phyloP scores from a whole-genome alignment of 1,140 invertebrate genomes.

The Plectrocnemia conspersa region DNA sequence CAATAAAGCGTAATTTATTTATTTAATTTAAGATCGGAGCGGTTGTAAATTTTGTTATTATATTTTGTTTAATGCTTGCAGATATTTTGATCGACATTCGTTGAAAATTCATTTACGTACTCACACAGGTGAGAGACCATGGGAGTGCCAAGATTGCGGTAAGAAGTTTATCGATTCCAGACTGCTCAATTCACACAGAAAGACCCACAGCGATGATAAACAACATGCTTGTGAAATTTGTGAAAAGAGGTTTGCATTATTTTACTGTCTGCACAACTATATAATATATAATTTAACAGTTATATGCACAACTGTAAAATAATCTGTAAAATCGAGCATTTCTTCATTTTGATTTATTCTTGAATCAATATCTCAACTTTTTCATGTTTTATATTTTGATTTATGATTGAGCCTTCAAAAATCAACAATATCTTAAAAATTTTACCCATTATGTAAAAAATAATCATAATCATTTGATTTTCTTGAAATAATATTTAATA shows the following conservation, averaged over 20 bases:
- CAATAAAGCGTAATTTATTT: slow-evolving; percentile 40
- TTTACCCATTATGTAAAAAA: too few relatives aligned
- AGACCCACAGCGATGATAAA: slow-evolving; percentile 50
- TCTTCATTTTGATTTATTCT: background rate
- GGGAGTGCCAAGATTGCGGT: slow-evolving; percentile 49
- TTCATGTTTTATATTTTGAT: background rate
- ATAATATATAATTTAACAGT: slow-evolving; percentile 1
- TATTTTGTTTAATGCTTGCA: slow-evolving; percentile 48
- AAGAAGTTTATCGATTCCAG: slow-evolving; percentile 40
- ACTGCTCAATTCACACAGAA: slow-evolving; percentile 52
- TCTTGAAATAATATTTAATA: background rate
- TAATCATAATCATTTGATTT: too few relatives aligned
- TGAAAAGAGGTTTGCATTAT: slow-evolving; percentile 49
- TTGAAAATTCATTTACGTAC: slow-evolving; percentile 59
- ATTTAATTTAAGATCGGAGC: slow-evolving; percentile 41
- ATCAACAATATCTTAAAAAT: too few relatives aligned
- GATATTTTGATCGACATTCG: slow-evolving; percentile 56
- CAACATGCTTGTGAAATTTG: slow-evolving; percentile 56
- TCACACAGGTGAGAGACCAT: slow-evolving; percentile 65
- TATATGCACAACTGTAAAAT: background rate
- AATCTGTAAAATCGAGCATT: too few relatives aligned
- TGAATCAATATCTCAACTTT: background rate
- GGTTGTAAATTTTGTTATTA: slow-evolving; percentile 48
- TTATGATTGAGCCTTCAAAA: too few relatives aligned
- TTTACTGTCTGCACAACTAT: slow-evolving; percentile 35